Conservation (phyloP, 2,113 vertebrate species). For the Pelusios castaneus region DNA sequence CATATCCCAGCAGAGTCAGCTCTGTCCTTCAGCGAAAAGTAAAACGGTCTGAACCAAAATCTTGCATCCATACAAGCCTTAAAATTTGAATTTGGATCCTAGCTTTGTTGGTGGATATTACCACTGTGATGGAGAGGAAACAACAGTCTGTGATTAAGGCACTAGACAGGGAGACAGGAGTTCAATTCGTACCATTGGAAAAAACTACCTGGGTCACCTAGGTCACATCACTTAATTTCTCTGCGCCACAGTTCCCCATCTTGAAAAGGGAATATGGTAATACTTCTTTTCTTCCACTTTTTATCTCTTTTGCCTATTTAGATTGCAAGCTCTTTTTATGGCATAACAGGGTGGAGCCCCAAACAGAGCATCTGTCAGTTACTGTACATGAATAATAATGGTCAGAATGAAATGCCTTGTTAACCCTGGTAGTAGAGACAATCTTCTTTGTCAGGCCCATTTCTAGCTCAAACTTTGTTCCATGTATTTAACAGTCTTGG, state of each 20-base stretch:
- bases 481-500: not conserved
- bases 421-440: not conserved
- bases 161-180: not conserved
- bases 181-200: not conserved
- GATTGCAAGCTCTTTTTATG: not conserved
- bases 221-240: not conserved
- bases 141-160: not conserved
- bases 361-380: not conserved
- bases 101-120: not conserved
- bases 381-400: not conserved
- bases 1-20: not conserved
- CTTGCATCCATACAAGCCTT: not conserved
- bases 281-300: not conserved
- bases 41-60: not conserved
- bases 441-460: not conserved
- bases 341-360: not conserved
- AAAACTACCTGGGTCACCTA: not conserved
- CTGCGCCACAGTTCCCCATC: not conserved
- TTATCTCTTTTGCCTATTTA: not conserved
- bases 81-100: not conserved
- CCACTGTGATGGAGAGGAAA: not conserved
- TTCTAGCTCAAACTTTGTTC: not conserved
- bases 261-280: not conserved
- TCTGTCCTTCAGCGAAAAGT: not conserved
- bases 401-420: not conserved